Conservation (phyloP, 2,888 invertebrate genomes). For the Hypselothyrea guttata region DNA sequence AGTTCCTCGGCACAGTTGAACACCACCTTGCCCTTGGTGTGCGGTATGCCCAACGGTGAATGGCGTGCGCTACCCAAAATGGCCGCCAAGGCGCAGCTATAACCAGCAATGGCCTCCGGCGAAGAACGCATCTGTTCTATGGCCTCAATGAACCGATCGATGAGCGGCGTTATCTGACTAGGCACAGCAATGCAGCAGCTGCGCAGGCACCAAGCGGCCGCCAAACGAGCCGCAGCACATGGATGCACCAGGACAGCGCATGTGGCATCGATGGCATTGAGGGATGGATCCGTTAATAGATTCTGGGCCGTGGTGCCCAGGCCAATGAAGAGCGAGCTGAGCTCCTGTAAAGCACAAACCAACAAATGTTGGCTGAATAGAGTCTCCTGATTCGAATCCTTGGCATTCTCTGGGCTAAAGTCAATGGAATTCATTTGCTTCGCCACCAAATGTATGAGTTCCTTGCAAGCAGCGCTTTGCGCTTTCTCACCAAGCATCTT, state of each 20-base stretch:
- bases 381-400: constrained; percentile 95
- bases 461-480: constrained; percentile 96
- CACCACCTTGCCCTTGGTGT: constrained; percentile 97
- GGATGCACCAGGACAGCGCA: constrained; percentile 93
- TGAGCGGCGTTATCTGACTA: constrained; percentile 95
- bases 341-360: constrained; percentile 95
- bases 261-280: constrained; percentile 86
- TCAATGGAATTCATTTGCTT: constrained; percentile 98
- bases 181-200: constrained; percentile 97
- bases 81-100: constrained; percentile 96
- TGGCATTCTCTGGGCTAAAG: constrained; percentile 95
- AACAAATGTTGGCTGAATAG: constrained; percentile 94
- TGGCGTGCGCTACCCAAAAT: constrained; percentile 94
- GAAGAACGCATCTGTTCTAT: constrained; percentile 95
- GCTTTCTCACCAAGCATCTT: constrained; percentile 98
- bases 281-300: constrained; percentile 92
- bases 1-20: constrained; percentile 99
- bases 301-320: constrained; percentile 97
- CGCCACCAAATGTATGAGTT: constrained; percentile 94
- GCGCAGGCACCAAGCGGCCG: constrained; percentile 96
- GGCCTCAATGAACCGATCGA: constrained; percentile 94
- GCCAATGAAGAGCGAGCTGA: constrained; percentile 93
- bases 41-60: constrained; percentile 96
- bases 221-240: constrained; percentile 94
- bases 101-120: constrained; percentile 93